Conservation (phyloP, 2,113 vertebrate genomes). For the Indicator indicator region DNA sequence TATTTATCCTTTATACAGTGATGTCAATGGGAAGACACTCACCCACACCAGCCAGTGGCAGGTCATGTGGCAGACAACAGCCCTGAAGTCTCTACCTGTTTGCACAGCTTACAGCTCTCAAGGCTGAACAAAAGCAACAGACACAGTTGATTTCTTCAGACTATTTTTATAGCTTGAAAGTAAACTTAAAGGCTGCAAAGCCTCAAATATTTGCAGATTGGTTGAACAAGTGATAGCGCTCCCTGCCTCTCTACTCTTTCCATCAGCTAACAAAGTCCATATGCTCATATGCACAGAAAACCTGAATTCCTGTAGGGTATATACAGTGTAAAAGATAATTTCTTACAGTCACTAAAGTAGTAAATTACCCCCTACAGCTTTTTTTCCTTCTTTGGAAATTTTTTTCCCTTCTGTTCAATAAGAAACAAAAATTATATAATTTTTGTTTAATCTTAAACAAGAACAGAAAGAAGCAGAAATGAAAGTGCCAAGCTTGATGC, state of each 20-base stretch:
- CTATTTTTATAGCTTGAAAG: constrained; percentile 20
- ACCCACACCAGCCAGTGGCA: not conserved
- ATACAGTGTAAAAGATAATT: not conserved
- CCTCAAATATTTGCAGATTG: constrained; percentile 24
- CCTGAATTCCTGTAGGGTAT: not conserved
- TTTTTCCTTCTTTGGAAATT: not conserved
- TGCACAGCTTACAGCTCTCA: constrained; percentile 13
- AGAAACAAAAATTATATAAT: not conserved
- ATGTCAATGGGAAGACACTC: not conserved
- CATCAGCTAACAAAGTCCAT: not conserved
- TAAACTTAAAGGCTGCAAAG: not conserved
- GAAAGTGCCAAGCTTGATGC: not conserved
- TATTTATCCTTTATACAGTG: not conserved
- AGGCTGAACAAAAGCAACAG: constrained; percentile 4
- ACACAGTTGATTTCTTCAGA: not conserved
- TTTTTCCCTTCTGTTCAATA: not conserved
- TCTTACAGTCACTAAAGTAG: not conserved
- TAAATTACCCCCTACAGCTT: not conserved
- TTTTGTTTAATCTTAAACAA: not conserved
- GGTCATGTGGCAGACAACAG: not conserved
- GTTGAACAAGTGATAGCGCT: not conserved
- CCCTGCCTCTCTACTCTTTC: not conserved
- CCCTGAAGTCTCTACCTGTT: constrained; percentile 2
- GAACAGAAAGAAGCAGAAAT: not conserved
- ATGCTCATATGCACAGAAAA: not conserved